Percentiles rank a stretch among this genome's conserved stretches.
Conservation (phyloP, 2,888 invertebrate species). For the Rotaria sp. region DNA sequence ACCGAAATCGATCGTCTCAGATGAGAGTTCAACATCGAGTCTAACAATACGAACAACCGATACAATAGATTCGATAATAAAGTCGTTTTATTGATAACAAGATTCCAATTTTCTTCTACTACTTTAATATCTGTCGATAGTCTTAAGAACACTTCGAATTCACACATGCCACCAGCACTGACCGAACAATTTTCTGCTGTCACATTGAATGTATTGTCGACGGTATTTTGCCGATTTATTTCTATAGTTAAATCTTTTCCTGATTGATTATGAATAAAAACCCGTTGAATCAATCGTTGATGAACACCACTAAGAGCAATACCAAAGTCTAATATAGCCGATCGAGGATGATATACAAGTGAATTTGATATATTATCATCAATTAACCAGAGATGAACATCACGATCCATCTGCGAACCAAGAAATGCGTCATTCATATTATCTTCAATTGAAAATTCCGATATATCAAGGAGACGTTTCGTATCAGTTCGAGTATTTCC, state of each 20-base stretch:
- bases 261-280: background rate
- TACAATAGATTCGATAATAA: background rate
- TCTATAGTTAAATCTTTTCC: background rate
- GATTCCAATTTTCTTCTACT: background rate
- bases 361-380: background rate
- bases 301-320: background rate
- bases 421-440: background rate
- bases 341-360: background rate
- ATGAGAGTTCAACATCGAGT: too few relatives aligned
- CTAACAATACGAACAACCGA: too few relatives aligned
- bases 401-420: background rate
- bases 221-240: background rate
- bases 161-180: background rate
- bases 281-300: background rate
- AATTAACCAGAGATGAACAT: background rate
- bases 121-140: background rate
- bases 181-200: background rate
- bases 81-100: background rate
- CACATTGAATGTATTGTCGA: background rate
- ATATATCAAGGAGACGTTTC: background rate
- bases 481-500: background rate
- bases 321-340: background rate
- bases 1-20: too few relatives aligned
- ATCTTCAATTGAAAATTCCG: background rate
- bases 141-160: background rate